A percentile compares a stretch with the other conserved stretches of the same genome.
Conservation (phyloP, 1,140 invertebrate genomes). For the Idris sp. region DNA sequence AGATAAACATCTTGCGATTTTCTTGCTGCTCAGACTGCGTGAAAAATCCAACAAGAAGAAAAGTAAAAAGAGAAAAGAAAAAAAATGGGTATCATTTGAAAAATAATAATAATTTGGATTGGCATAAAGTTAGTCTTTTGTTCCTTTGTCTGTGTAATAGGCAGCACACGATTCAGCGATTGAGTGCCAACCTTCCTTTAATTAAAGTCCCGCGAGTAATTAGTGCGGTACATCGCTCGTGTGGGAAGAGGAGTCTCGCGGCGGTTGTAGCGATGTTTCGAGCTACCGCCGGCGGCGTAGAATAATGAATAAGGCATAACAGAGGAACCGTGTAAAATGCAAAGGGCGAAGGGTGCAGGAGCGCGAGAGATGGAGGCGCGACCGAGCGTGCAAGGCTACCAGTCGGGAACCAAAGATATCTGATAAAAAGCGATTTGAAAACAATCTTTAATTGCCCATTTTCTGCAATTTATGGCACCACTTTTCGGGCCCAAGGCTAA, state of each 20-base stretch:
- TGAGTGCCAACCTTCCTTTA: slow-evolving; percentile 53
- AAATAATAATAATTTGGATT: slow-evolving; percentile 43
- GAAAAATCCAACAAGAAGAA: slow-evolving; percentile 6
- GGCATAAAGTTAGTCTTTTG: slow-evolving; percentile 36
- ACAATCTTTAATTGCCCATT: no score
- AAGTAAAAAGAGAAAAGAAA: background rate
- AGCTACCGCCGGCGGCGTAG: slow-evolving; percentile 54
- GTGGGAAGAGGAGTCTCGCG: slow-evolving; percentile 40
- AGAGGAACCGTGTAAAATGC: slow-evolving; percentile 55
- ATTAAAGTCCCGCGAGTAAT: slow-evolving; percentile 61
- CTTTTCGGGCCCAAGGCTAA: no score
- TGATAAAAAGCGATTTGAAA: background rate
- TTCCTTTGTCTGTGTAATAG: slow-evolving; percentile 41
- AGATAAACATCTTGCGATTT: no score
- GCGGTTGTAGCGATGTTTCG: slow-evolving; percentile 50
- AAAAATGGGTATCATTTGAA: slow-evolving; percentile 11
- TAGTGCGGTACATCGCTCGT: slow-evolving; percentile 49
- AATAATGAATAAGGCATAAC: slow-evolving; percentile 59
- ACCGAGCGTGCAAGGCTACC: slow-evolving; percentile 57
- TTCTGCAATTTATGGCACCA: no score
- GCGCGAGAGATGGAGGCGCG: slow-evolving; percentile 53
- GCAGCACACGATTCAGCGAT: slow-evolving; percentile 39
- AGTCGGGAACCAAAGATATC: no score
- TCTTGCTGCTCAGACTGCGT: background rate
- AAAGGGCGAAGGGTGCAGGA: slow-evolving; percentile 50